Evolutionary conservation across 2,888 invertebrate genomes (phyloP).

Genomic region (Eueremaeus valkanovi): DNA sequence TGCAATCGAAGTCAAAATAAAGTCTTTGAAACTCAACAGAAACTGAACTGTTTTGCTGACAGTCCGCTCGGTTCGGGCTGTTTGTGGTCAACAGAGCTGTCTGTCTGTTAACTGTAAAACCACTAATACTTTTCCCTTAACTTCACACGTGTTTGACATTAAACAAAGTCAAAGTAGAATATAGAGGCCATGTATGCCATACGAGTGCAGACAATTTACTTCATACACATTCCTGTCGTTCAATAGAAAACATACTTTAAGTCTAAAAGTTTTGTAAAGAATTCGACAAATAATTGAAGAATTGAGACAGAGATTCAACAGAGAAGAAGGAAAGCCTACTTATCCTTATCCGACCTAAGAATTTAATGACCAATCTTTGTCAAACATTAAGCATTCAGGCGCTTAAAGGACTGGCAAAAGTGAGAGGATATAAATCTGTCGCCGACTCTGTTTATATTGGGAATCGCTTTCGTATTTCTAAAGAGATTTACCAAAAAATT

Average conservation of each 20-base stretch:
- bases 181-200: neutral
- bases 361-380: too few species aligned
- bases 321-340: too few species aligned
- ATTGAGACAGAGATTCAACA: neutral
- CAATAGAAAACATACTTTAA: neutral
- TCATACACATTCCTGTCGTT: neutral
- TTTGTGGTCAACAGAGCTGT: neutral
- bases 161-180: neutral
- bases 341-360: too few species aligned
- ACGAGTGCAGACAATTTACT: neutral
- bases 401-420: neutral
- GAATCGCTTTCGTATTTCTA: too few species aligned
- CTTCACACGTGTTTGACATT: slow-evolving; percentile 11
- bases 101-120: too few species aligned
- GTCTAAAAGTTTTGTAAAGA: neutral
- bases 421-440: neutral
- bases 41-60: too few species aligned
- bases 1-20: neutral
- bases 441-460: neutral
- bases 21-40: neutral
- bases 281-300: neutral
- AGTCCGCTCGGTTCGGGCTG: neutral
- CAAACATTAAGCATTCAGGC: too few species aligned
- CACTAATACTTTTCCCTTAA: too few species aligned
- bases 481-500: too few species aligned